Percentiles rank a stretch among this genome's conserved stretches.
These are phyloP conservation scores for Ciconia maguari DNA, from an alignment of 2,113 vertebrate genomes.

Conservation along the genomic window DNA sequence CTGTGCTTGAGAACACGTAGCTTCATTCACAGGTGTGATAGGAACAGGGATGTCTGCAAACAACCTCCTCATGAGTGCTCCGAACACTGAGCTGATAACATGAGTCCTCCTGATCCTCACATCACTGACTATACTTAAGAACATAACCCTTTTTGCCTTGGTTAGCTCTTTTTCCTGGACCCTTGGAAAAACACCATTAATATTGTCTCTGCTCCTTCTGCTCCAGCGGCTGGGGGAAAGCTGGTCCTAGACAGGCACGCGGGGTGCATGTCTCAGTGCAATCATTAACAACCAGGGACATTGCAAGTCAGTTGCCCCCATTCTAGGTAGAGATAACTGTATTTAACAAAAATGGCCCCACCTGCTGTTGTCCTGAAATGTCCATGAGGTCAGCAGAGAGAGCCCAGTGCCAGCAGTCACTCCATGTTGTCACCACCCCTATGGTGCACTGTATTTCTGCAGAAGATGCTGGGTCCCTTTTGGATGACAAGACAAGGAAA, in stretches of 20 bases:
- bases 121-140: neutral
- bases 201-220: neutral
- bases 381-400: neutral
- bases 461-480: neutral
- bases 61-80: neutral
- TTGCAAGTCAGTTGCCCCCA: neutral
- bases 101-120: neutral
- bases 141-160: neutral
- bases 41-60: neutral
- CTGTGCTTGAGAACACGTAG: fast-evolving
- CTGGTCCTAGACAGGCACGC: neutral
- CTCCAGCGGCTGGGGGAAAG: neutral
- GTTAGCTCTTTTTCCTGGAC: neutral
- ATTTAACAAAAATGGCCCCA: neutral
- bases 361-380: neutral
- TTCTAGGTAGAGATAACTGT: no score
- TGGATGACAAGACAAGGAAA: neutral
- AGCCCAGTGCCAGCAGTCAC: neutral
- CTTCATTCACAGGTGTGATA: neutral
- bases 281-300: neutral
- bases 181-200: neutral
- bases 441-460: neutral
- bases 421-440: neutral
- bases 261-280: no score
- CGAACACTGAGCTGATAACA: no score